Conservation (phyloP, 2,888 invertebrate species). For the Tinea semifulvella region DNA sequence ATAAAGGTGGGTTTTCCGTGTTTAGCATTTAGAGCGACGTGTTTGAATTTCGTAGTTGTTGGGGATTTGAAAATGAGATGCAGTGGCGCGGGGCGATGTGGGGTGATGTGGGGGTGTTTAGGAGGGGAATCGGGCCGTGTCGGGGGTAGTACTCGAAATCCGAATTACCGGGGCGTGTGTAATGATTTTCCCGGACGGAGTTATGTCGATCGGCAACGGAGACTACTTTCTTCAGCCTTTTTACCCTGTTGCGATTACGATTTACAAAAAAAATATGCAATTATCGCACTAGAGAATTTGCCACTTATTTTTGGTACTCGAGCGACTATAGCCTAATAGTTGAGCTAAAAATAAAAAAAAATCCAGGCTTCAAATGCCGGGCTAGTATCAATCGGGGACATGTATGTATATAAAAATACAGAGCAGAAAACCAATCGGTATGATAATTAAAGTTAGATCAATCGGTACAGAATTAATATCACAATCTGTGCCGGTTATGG, state of each 20-base stretch:
- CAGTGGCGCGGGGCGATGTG: slow-evolving; percentile 39
- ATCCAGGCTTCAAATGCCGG: no score
- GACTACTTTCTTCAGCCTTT: neutral
- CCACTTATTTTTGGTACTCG: no score
- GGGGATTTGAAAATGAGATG: slow-evolving; percentile 65
- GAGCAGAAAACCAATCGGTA: no score
- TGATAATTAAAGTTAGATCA: no score
- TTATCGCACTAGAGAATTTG: no score
- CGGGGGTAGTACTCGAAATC: slow-evolving; percentile 52
- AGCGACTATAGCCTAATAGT: no score
- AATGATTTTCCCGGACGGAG: slow-evolving; percentile 64
- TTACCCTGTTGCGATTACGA: neutral
- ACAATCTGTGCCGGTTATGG: no score
- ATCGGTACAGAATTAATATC: no score
- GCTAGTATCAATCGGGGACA: no score
- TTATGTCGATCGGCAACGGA: slow-evolving; percentile 48
- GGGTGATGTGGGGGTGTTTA: slow-evolving; percentile 22
- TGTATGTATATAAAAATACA: no score
- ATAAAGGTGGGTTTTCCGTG: slow-evolving; percentile 41
- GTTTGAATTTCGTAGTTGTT: slow-evolving; percentile 41
- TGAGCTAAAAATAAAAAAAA: no score
- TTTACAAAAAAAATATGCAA: no score
- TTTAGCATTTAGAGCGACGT: slow-evolving; percentile 16
- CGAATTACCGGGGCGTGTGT: slow-evolving; percentile 65
- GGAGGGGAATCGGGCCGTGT: slow-evolving; percentile 21